Evolutionary conservation across 2,113 vertebrate species (phyloP).

Genomic region (Onychostruthus taczanowskii): DNA sequence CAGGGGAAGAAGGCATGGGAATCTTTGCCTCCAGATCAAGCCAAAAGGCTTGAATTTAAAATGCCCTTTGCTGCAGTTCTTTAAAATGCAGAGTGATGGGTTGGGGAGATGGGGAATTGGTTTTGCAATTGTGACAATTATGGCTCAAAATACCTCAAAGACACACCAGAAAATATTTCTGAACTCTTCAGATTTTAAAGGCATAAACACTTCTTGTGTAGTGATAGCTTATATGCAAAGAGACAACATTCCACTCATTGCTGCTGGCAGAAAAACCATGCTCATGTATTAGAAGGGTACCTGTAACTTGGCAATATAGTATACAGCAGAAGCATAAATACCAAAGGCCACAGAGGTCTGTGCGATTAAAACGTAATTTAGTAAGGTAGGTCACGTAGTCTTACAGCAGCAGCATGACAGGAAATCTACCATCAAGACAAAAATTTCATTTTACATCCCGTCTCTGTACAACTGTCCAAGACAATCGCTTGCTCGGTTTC

Average conservation of each 20-base stretch:
- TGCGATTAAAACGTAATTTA: constrained; percentile 29
- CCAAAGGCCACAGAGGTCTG: background rate
- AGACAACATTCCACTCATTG: background rate
- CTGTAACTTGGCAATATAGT: background rate
- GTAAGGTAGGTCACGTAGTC: background rate
- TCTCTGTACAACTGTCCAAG: background rate
- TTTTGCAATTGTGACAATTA: background rate
- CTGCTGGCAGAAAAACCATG: background rate
- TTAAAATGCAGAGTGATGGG: background rate
- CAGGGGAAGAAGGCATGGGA: background rate
- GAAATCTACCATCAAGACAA: constrained; percentile 26
- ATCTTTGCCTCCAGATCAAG: constrained; percentile 8
- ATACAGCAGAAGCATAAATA: constrained; percentile 37
- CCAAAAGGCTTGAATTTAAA: constrained; percentile 14
- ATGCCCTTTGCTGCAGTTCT: background rate
- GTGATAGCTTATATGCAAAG: background rate
- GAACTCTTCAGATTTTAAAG: background rate
- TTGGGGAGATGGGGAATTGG: accelerated
- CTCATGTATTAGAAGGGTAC: background rate
- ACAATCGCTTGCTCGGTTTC: background rate
- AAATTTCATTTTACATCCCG: constrained; percentile 1
- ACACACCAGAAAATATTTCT: background rate
- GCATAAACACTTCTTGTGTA: background rate
- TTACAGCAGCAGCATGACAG: background rate
- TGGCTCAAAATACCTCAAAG: background rate